Evolutionary conservation across 2,797 vertebrate genomes (phyloP).

Genomic region (Capromys pilorides): DNA sequence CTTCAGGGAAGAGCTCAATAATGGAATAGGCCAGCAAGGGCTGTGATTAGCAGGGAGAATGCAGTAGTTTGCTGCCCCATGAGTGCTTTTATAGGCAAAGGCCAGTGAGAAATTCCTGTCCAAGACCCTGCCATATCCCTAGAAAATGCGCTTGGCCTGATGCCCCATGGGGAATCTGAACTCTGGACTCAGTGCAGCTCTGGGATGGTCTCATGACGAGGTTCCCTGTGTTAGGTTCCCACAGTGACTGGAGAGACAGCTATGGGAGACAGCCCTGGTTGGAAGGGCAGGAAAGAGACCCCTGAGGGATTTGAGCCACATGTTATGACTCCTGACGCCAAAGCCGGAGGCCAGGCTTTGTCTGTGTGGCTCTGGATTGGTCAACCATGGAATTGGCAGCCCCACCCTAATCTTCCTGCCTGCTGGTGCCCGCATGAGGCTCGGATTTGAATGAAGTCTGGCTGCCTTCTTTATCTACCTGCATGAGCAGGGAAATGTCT

Average conservation of each 20-base stretch:
- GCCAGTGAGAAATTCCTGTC: neutral
- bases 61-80: neutral
- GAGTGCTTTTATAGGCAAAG: neutral
- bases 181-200: neutral
- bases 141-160: neutral
- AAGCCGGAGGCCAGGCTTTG: neutral
- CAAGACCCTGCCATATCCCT: neutral
- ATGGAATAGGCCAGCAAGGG: neutral
- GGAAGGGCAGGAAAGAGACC: neutral
- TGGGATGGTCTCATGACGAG: neutral
- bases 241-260: neutral
- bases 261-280: neutral
- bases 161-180: neutral
- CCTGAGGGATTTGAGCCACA: neutral
- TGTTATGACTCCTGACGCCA: no score
- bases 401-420: neutral
- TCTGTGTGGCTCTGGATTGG: neutral
- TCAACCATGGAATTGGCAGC: neutral
- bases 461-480: neutral
- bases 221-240: neutral
- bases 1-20: neutral
- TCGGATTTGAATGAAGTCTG: neutral
- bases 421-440: neutral
- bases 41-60: neutral
- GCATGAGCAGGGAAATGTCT: neutral